These are phyloP conservation scores for Megamerina dolium DNA, from an alignment of 2,888 invertebrate genomes.

Conservation along the genomic window DNA sequence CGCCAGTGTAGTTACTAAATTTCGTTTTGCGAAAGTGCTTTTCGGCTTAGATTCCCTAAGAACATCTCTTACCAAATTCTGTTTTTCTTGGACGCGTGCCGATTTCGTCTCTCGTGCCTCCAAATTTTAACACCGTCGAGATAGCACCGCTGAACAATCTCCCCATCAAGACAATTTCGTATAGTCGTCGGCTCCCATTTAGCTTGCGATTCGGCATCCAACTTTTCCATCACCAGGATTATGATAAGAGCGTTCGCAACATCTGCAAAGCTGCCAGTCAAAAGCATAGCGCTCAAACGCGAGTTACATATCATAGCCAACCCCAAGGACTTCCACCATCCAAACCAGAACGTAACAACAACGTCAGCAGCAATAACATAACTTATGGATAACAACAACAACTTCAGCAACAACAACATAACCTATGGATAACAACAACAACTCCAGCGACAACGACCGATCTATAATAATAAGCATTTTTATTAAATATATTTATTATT, in stretches of 20 bases:
- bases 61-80: background rate
- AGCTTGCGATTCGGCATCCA: constrained; percentile 14
- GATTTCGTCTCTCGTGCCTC: constrained; percentile 14
- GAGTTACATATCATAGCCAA: too few species aligned
- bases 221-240: constrained; percentile 13
- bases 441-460: too few species aligned
- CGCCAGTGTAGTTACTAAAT: constrained; percentile 3
- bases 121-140: constrained; percentile 15
- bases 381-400: too few species aligned
- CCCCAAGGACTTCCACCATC: too few species aligned
- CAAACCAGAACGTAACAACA: too few species aligned
- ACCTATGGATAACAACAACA: too few species aligned
- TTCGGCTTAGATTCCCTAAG: constrained; percentile 3
- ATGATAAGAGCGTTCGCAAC: constrained; percentile 18
- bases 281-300: constrained; percentile 15
- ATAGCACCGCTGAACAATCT: constrained; percentile 9
- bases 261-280: constrained; percentile 10
- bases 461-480: too few species aligned
- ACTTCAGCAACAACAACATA: too few species aligned
- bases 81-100: background rate
- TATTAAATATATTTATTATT: too few species aligned
- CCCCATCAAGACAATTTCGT: constrained; percentile 13
- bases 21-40: background rate
- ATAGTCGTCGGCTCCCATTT: constrained; percentile 18
- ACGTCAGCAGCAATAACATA: too few species aligned